Base-by-base conservation (phyloP, 2,797 vertebrate genomes). In the Dipus sagitta region DNA sequence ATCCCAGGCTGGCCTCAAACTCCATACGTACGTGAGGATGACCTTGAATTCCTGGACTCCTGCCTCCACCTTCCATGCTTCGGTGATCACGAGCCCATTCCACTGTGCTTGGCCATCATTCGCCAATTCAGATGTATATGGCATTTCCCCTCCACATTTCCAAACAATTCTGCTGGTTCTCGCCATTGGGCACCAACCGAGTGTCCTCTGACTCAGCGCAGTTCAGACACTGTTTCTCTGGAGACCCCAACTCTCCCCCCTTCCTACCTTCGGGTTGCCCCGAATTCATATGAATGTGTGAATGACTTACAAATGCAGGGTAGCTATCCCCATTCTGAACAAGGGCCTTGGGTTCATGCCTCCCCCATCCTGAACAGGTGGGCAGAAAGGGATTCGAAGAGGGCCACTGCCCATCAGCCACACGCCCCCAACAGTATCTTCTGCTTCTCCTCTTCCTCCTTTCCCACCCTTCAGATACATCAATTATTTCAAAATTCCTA, bases 401-500 rank as follows among this genome's bases (percentile, higher is more conserved):
- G 24, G 13, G 10, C 18, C 18, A 6, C 58, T 20, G 6, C 47
- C 17, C 18, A 26, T 7, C 17, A 65, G 75, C 75, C 23, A 32
- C 6, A 13, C 18, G 12, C 24, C 42, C 75, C 9, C 8, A 32
- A 34, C 32, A 6, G 15, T 60, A 23, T n/a, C 62, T 78, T 83
- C 90, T 24, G 6, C 6, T n/a, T 70, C 32, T 52, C 64, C 26
- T 47, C 68, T 71, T 32, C 52, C 47, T 83, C 74, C 15, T 26
- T 64, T 38, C 64, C 58, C 82, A 42, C 64, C 42, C 68, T 92
- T 92, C 38, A 24, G 38, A 62, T 17, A 52, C 13, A 85, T 17
- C 47, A 30, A 58, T 34, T 75, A 54, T 62, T 87, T 90, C 72
- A 90, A 70, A 88, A 80, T 84, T n/a, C 83, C 82, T 75, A 95